phyloP scores from a whole-genome alignment of 92 coral and sea anemone species.

The Hydrozoanthus gracilis region DNA sequence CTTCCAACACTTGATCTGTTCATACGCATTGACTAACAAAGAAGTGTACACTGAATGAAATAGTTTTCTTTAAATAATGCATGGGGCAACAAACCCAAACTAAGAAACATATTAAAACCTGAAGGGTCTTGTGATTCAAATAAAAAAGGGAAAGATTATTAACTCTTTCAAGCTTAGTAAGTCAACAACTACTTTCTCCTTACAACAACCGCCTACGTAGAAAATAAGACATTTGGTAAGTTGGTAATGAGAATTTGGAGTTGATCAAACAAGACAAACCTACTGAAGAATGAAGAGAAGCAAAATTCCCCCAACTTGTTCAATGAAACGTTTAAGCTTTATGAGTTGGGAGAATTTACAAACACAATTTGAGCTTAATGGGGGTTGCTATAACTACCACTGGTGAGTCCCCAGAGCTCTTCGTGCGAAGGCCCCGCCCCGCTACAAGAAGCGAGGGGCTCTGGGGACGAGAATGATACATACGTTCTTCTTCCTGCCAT shows the following conservation, averaged over 20 bases:
- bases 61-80: not conserved
- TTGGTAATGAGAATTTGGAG: not conserved
- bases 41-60: not conserved
- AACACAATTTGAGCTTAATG: not conserved
- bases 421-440: slow-evolving; percentile 2
- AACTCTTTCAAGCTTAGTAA: not conserved
- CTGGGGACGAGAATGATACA: not conserved
- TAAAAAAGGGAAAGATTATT: not conserved
- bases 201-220: not conserved
- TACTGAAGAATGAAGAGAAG: not conserved
- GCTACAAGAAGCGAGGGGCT: not conserved
- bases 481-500: not conserved
- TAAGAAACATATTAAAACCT: not conserved
- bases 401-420: not conserved
- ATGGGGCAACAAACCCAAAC: not conserved
- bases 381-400: not conserved
- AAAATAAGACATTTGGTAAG: not conserved
- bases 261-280: not conserved
- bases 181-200: not conserved
- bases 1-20: not conserved
- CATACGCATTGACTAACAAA: not conserved
- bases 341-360: not conserved
- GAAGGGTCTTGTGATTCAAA: not conserved
- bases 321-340: not conserved
- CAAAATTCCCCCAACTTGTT: not conserved